A percentile compares a stretch with the other conserved stretches of the same genome.
Evolutionary conservation across 2,797 vertebrate genomes (phyloP).

Genomic region (Odontamblyopus rebecca): DNA sequence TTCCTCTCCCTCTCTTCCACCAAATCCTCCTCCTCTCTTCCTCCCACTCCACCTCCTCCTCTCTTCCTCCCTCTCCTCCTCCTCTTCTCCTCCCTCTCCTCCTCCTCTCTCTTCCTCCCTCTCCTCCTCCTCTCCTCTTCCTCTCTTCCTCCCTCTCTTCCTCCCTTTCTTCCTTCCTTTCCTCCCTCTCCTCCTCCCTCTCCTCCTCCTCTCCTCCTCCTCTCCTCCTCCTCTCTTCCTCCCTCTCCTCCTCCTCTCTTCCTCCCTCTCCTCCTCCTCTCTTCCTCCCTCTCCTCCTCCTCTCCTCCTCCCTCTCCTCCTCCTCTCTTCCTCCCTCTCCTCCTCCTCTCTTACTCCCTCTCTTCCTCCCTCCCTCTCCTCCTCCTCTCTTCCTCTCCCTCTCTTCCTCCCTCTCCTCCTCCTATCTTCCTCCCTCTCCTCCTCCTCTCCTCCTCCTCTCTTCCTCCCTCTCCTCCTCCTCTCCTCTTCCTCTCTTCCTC

Average conservation of each 20-base stretch:
- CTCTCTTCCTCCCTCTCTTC: background rate
- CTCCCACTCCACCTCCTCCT: no score
- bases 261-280: background rate
- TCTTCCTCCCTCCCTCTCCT: background rate
- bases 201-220: background rate
- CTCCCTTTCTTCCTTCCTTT: background rate
- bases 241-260: background rate
- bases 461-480: background rate
- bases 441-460: background rate
- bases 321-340: background rate
- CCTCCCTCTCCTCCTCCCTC: background rate
- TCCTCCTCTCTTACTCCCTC: background rate
- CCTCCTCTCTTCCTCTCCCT: background rate
- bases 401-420: no score
- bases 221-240: background rate
- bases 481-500: background rate
- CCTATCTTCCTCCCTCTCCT: background rate
- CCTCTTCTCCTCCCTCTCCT: background rate
- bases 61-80: background rate
- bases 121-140: background rate
- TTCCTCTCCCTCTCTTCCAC: no score
- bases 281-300: background rate
- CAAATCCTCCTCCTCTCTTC: no score
- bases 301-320: background rate
- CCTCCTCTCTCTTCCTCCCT: background rate